Percentiles rank a stretch among this genome's conserved stretches.
Conservation (phyloP, 1,140 invertebrate genomes). For the Macrotrachela quadricornifera region DNA sequence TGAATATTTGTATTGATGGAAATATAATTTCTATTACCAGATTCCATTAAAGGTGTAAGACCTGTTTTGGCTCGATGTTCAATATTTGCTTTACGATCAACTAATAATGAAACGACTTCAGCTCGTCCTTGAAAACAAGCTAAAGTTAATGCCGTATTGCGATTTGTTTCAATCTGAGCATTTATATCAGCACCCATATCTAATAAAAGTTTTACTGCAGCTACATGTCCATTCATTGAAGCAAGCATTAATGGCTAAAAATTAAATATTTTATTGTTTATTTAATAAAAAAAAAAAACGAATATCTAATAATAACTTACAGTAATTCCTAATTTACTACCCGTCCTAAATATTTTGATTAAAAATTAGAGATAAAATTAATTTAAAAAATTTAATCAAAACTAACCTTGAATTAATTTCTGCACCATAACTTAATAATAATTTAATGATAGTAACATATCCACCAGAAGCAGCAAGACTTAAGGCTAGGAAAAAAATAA, state of each 20-base stretch:
- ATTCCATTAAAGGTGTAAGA: slow-evolving; percentile 93
- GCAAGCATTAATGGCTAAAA: slow-evolving; percentile 97
- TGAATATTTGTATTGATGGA: background rate
- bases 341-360: too few species aligned
- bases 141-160: slow-evolving; percentile 89
- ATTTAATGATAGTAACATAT: slow-evolving; percentile 92
- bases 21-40: slow-evolving; percentile 35
- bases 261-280: slow-evolving; percentile 82
- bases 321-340: too few species aligned
- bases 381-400: background rate
- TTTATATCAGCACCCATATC: slow-evolving; percentile 98
- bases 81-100: slow-evolving; percentile 90
- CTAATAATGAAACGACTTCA: slow-evolving; percentile 80
- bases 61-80: slow-evolving; percentile 97
- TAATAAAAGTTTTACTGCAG: slow-evolving; percentile 76
- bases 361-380: too few species aligned
- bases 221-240: slow-evolving; percentile 99
- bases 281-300: slow-evolving; percentile 34
- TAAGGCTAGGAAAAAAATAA: slow-evolving; percentile 38
- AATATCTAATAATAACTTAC: too few species aligned
- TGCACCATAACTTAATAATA: slow-evolving; percentile 71
- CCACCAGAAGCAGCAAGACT: slow-evolving; percentile 82
- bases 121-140: slow-evolving; percentile 97
- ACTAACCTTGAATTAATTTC: slow-evolving; percentile 71
- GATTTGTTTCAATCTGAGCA: slow-evolving; percentile 96